These are phyloP conservation scores for Crypturellus tataupa DNA, from an alignment of 2,797 vertebrate species.

Conservation along the genomic window DNA sequence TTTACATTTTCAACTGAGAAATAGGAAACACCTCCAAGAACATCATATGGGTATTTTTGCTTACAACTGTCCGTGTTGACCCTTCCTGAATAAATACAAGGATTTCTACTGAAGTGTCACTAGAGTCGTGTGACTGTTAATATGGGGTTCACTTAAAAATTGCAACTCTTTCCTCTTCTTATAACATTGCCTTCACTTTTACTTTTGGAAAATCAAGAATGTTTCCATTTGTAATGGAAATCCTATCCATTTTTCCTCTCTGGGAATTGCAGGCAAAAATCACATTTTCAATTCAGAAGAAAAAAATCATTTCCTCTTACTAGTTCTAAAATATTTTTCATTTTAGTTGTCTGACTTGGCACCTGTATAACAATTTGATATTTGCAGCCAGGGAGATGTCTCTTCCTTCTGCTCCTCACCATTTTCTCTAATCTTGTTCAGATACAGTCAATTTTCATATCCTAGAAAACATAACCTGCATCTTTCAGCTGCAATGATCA, in stretches of 20 bases:
- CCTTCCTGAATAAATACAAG: not conserved
- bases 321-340: not conserved
- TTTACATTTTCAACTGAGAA: not conserved
- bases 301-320: not conserved
- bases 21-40: not conserved
- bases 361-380: not conserved
- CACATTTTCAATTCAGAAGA: not conserved
- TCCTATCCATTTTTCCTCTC: not conserved
- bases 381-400: not conserved
- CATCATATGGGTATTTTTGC: not conserved
- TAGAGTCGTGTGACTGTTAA: fast-evolving
- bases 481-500: not conserved
- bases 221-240: not conserved
- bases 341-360: not conserved
- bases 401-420: not conserved
- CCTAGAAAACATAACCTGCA: not conserved
- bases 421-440: not conserved
- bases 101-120: not conserved
- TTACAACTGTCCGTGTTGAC: not conserved
- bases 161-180: not conserved
- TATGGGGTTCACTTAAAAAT: not conserved
- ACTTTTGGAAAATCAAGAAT: not conserved
- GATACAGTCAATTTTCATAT: not conserved
- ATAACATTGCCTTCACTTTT: not conserved
- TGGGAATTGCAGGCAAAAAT: not conserved